Evolutionary conservation across 2,113 vertebrate genomes (phyloP).

Genomic region (Hylia prasina): DNA sequence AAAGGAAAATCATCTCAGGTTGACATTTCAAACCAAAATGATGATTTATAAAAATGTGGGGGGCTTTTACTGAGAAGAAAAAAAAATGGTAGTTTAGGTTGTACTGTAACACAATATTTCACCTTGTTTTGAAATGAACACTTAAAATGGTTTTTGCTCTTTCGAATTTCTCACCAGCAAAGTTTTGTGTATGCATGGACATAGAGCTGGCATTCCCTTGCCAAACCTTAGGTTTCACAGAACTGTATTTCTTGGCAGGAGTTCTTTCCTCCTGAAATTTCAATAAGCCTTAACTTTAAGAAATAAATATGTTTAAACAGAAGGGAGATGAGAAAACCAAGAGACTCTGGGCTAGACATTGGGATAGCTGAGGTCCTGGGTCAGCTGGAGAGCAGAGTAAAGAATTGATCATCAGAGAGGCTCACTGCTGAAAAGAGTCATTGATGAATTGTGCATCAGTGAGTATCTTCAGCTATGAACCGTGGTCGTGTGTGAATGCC

Average conservation of each 20-base stretch:
- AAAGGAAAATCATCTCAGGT: neutral
- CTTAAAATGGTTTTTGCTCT: neutral
- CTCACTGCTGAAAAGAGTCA: neutral
- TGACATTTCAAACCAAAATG: neutral
- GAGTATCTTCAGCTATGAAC: neutral
- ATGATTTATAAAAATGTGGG: neutral
- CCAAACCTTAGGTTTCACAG: slow-evolving; percentile 19
- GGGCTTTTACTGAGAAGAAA: neutral
- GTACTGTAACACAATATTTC: neutral
- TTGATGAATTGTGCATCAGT: neutral
- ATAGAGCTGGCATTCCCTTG: neutral
- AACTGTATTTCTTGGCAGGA: slow-evolving; percentile 23
- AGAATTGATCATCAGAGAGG: neutral
- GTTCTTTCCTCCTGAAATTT: slow-evolving; percentile 10
- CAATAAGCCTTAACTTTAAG: neutral
- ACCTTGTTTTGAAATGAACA: slow-evolving; percentile 17
- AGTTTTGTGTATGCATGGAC: neutral
- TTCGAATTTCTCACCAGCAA: neutral
- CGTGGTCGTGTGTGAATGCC: neutral
- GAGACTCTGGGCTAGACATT: neutral
- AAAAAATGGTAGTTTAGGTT: neutral
- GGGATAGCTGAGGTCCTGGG: neutral
- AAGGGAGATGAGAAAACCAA: slow-evolving; percentile 23
- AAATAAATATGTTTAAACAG: slow-evolving; percentile 10
- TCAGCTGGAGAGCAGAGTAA: neutral